A percentile compares a stretch with the other conserved stretches of the same genome.
Evolutionary conservation across 2,113 vertebrate species (phyloP).

Genomic region (Theristicus caerulescens): DNA sequence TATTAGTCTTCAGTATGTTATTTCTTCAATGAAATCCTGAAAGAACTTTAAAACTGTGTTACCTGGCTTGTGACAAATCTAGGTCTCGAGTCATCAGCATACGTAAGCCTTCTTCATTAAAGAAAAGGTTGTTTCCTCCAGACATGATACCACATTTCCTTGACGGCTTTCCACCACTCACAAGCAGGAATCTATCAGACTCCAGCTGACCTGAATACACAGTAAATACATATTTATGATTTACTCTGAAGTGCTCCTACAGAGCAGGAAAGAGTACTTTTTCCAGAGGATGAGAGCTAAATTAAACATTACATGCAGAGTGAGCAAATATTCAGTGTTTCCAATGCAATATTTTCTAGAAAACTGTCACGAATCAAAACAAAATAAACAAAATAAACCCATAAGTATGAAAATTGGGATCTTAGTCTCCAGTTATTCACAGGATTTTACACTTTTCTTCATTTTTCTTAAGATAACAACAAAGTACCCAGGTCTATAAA

Average conservation of each 20-base stretch:
- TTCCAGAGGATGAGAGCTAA: neutral
- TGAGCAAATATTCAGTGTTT: neutral
- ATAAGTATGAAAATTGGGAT: neutral
- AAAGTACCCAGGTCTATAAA: neutral
- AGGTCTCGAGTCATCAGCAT: conserved; percentile 94
- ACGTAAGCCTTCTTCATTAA: conserved; percentile 94
- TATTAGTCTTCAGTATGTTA: neutral
- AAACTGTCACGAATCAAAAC: neutral
- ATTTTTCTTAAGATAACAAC: neutral
- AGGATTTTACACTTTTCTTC: neutral
- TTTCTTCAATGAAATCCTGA: neutral
- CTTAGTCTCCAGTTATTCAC: neutral
- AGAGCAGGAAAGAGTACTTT: neutral
- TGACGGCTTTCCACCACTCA: conserved; percentile 95
- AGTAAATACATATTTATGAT: conserved; percentile 47
- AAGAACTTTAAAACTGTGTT: conserved; percentile 42
- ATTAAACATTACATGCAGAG: neutral
- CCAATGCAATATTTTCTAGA: neutral
- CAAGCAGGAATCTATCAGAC: conserved; percentile 84
- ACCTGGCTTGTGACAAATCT: conserved; percentile 95
- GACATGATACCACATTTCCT: conserved; percentile 97
- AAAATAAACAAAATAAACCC: neutral
- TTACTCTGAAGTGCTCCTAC: neutral
- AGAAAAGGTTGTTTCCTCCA: conserved; percentile 96
- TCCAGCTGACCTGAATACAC: conserved; percentile 82